Evolutionary conservation across 2,113 vertebrate species (phyloP).

Genomic region (Lethenteron reissneri): DNA sequence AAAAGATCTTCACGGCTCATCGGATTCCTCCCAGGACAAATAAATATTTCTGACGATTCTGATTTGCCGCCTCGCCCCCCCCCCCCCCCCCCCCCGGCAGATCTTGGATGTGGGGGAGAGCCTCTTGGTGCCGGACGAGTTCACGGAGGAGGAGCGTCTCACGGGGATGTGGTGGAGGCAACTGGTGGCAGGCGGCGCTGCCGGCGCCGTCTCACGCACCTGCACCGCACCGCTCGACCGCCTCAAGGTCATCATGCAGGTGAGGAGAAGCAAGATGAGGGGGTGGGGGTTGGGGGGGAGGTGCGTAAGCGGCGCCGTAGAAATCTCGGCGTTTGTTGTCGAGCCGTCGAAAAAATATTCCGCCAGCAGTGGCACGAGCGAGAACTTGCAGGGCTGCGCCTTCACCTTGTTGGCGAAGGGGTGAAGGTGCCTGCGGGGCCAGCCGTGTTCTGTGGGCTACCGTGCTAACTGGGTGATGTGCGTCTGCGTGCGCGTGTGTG

Average conservation of each 20-base stretch:
- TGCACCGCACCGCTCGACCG: constrained; percentile 79
- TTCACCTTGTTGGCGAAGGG: too few species aligned
- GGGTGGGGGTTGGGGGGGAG: constrained; percentile 24
- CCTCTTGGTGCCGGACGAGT: constrained; percentile 70
- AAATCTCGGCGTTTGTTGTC: too few species aligned
- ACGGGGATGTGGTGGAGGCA: constrained; percentile 92
- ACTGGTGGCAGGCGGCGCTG: constrained; percentile 74
- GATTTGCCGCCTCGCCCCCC: background rate
- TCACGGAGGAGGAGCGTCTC: constrained; percentile 71
- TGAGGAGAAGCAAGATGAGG: constrained; percentile 49
- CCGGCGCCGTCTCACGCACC: constrained; percentile 67
- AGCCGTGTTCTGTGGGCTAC: too few species aligned
- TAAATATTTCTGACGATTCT: background rate
- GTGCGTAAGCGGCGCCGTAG: too few species aligned
- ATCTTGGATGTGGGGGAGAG: constrained; percentile 92
- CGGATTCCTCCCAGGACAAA: too few species aligned
- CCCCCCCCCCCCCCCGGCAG: constrained; percentile 20
- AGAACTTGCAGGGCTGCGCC: too few species aligned
- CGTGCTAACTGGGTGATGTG: too few species aligned
- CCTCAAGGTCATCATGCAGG: constrained; percentile 93
- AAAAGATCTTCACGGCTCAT: too few species aligned
- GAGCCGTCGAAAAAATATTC: too few species aligned
- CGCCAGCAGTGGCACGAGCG: too few species aligned
- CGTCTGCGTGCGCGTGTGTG: too few species aligned
- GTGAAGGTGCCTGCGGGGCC: too few species aligned